Evolutionary conservation across 53 echinoderm and acorn worm genomes (phyloP).

Genomic region (Zoroaster sp.): DNA sequence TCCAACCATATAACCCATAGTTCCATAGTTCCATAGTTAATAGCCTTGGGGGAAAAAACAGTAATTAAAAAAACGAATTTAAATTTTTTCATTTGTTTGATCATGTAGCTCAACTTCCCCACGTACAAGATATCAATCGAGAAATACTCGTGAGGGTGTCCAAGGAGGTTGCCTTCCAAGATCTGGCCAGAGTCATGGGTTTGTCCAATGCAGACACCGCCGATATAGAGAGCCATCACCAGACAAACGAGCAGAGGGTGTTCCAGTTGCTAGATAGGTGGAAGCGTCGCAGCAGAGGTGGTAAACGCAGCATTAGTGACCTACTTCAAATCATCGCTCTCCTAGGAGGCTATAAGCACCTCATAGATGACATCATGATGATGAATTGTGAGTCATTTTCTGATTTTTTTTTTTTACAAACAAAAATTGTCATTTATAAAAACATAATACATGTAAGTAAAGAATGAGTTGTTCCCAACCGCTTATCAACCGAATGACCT

Average conservation of each 20-base stretch:
- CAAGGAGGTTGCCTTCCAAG: background rate
- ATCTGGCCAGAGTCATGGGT: background rate
- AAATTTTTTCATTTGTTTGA: no score
- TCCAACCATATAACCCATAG: no score
- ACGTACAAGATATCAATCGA: background rate
- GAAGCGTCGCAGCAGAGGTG: conserved; percentile 5
- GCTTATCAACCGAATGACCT: no score
- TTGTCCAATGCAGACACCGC: background rate
- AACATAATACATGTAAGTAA: background rate
- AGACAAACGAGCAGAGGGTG: background rate
- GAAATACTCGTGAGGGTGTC: conserved; percentile 22
- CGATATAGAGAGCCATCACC: background rate
- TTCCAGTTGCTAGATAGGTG: conserved; percentile 21
- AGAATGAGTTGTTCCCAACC: no score
- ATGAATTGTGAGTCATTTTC: conserved; percentile 5
- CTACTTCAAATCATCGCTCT: conserved; percentile 20
- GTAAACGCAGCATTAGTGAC: conserved; percentile 1
- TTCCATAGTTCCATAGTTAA: no score
- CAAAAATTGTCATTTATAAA: background rate
- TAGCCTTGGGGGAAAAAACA: no score
- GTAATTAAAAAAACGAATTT: no score
- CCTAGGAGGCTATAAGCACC: background rate
- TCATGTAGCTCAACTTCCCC: no score
- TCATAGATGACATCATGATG: conserved; percentile 43
- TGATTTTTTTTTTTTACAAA: background rate